Base-by-base conservation (phyloP, 1,140 invertebrate species). In the Aethina tumida region DNA sequence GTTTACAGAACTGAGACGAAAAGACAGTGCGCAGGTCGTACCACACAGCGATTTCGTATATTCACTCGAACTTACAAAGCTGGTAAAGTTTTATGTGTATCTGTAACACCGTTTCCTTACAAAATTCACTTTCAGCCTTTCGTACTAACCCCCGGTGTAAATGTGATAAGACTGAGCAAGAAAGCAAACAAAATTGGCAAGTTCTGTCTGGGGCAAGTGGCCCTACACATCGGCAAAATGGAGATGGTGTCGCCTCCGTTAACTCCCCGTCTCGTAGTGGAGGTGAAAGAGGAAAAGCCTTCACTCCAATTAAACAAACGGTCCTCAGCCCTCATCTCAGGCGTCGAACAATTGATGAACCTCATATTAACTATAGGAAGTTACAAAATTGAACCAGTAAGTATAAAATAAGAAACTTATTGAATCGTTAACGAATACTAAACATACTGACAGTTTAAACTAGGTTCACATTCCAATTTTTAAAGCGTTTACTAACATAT, bases 281-380 rank as follows among this genome's bases (percentile, higher is more conserved):
- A 73, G 49, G 68, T 80, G 2, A 65, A 66, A 4, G 68, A 70
- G 43, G 71, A 74, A 29, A 62, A 67, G 21, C 68, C 70, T 10
- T 67, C 61, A 5, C 54, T 70, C 35, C 60, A 68, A 28, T 55
- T 70, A 7, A 64, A 77, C 38, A 60, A 63, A 45, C 52, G 58
- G 32, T 65, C 62, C 13, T 59, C 66, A 46, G 59, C 67, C 46
- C 60, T 84, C 18, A 65, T 84, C 5, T 76, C 78, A 0, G 81
- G 81, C 5, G 64, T 84, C 35, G 69, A 75, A 45, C 80, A 85
- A 55, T 65, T 70, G 18, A 74, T 83, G 59, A 71, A 74, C 47
- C 48, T 84, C 22, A 67, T 78, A 21, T 69, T 84, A 16, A 73
- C 70, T 1, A 79, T 74, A 46, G 80, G 81, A 1, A 83, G 79